phyloP scores from a whole-genome alignment of 2,888 invertebrate genomes.

The Drosophila basisetae region DNA sequence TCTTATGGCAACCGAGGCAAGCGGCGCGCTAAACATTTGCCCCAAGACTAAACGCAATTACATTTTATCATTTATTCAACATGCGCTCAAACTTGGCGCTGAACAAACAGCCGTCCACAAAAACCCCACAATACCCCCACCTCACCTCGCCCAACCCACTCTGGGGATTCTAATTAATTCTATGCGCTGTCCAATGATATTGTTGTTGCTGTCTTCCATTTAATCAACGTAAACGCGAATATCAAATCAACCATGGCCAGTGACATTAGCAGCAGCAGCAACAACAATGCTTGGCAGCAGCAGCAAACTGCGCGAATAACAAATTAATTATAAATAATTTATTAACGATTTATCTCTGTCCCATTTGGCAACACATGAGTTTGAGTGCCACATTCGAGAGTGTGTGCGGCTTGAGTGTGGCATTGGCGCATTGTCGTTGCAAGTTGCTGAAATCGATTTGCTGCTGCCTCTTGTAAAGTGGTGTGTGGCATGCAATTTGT shows the following conservation, averaged over 20 bases:
- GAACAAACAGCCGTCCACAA: slow-evolving; percentile 26
- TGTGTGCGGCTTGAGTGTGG: slow-evolving; percentile 33
- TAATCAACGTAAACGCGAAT: slow-evolving; percentile 81
- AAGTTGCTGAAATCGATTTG: slow-evolving; percentile 62
- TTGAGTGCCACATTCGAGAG: slow-evolving; percentile 40
- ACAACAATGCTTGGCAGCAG: slow-evolving; percentile 46
- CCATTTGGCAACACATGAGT: slow-evolving; percentile 69
- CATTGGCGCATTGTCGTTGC: slow-evolving; percentile 54
- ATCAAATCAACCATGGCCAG: slow-evolving; percentile 71
- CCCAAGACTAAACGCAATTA: slow-evolving; percentile 68
- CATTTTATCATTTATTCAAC: slow-evolving; percentile 82
- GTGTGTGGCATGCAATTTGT: slow-evolving; percentile 79
- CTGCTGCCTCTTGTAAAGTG: slow-evolving; percentile 58
- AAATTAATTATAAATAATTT: slow-evolving; percentile 82
- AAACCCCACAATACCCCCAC: not conserved
- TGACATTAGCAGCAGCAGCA: slow-evolving; percentile 22
- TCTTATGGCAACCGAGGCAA: slow-evolving; percentile 60
- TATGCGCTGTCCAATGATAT: slow-evolving; percentile 50
- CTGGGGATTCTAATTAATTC: slow-evolving; percentile 75
- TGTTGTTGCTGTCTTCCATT: slow-evolving; percentile 64
- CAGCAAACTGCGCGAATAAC: slow-evolving; percentile 67
- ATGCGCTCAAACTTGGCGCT: slow-evolving; percentile 59
- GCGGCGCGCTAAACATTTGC: slow-evolving; percentile 44
- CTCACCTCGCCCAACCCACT: slow-evolving; percentile 11
- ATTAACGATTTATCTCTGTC: slow-evolving; percentile 81